Evolutionary conservation across 2,888 invertebrate genomes (phyloP), one percentile per base, ranked within the genome.

Genomic region (Tridacna gigas): DNA sequence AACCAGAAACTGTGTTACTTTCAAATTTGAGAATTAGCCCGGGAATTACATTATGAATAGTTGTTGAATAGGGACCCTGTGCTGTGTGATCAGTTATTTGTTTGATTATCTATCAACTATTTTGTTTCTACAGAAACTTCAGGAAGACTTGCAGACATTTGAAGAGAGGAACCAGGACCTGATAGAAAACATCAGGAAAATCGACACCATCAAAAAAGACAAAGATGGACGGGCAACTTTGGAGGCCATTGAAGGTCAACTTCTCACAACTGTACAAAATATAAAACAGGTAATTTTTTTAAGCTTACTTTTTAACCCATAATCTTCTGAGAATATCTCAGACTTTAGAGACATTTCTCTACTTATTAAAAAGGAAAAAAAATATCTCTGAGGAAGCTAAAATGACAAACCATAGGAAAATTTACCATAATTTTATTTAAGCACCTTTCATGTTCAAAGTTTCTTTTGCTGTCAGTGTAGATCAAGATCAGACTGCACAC

Each of bases 191-290:
- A 73, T 91, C 48, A 88, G 88, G 73, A 90, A 87, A 76, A 76
- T 90, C 25, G 89, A 89, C 28, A 74, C 79, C 13, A 74, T 84
- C 0, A 91, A 89, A 78, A 90, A 89, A 69, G 89, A 91, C 13
- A 90, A 91, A 79, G 90, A 91, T 83, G 86, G 83, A n/a, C 89
- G 88, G 47, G 77, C 80, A 15, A 80, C 83, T 18, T 81, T 89
- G 74, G 91, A 91, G 48, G 83, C 84, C 9, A 82, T 91, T 3
- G 88, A 88, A 48, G 84, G 84, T 12, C 88, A 91, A 63, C 84
- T 91, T 7, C 76, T 84, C 28, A 88, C 84, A 28, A 86, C 89
- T 15, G 76, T 88, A 25, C 79, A 86, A 51, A 79, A 88, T 73
- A 80, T 89, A 37, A 86, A 89, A 76, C 83, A 89, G 81, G 91